A percentile compares a stretch with the other conserved stretches of the same genome.
Evolutionary conservation across 2,888 invertebrate species (phyloP).

Genomic region (Drosophila buzzatii): DNA sequence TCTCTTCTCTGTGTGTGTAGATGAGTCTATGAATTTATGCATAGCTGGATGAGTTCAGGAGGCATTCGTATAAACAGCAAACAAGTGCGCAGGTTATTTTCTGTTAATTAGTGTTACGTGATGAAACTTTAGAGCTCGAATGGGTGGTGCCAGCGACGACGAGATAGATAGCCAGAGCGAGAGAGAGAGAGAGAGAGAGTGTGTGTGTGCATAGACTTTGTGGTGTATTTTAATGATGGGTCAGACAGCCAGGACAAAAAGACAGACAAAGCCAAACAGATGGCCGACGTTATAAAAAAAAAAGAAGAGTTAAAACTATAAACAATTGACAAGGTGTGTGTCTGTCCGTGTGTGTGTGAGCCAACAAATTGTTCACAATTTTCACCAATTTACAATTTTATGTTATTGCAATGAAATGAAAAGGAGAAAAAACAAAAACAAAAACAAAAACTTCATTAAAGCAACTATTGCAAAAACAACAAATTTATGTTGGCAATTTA

Average conservation of each 20-base stretch:
- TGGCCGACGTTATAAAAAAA: slow-evolving; percentile 21
- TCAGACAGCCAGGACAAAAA: slow-evolving; percentile 11
- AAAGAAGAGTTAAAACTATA: slow-evolving; percentile 40
- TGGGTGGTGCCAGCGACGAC: slow-evolving; percentile 62
- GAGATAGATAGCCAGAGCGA: not conserved
- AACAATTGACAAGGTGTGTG: slow-evolving; percentile 50
- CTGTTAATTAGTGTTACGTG: slow-evolving; percentile 79
- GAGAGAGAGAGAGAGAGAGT: not conserved
- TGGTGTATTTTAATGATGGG: slow-evolving; percentile 53
- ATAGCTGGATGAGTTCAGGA: slow-evolving; percentile 46
- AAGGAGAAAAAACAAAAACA: not conserved
- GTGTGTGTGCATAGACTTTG: slow-evolving; percentile 24
- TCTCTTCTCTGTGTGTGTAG: slow-evolving; percentile 11
- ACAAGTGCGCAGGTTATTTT: slow-evolving; percentile 78
- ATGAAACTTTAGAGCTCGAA: slow-evolving; percentile 63
- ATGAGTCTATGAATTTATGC: slow-evolving; percentile 23
- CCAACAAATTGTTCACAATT: slow-evolving; percentile 71
- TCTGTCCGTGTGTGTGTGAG: slow-evolving; percentile 32
- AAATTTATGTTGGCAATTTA: slow-evolving; percentile 78
- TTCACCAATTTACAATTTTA: slow-evolving; percentile 77
- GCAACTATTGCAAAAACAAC: slow-evolving; percentile 71
- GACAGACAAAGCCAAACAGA: slow-evolving; percentile 12
- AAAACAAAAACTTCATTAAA: slow-evolving; percentile 69
- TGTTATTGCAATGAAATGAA: slow-evolving; percentile 49
- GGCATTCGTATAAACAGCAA: slow-evolving; percentile 42